Conservation (phyloP, 2,113 vertebrate species). For the Tragelaphus buxtoni region DNA sequence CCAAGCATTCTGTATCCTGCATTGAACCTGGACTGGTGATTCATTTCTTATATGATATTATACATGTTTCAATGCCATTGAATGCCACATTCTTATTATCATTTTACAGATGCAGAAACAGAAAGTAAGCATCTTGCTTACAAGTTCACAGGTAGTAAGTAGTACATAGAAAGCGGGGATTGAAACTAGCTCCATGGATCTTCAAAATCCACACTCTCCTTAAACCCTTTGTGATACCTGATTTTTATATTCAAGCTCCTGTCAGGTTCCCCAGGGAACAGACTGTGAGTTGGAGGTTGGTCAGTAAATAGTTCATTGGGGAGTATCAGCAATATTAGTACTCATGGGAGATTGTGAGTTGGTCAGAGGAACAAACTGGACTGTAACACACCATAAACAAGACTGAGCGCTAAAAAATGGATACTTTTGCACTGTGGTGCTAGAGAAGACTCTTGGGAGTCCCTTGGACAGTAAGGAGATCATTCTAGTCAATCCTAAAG, state of each 20-base stretch:
- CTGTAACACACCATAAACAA: background rate
- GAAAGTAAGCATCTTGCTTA: background rate
- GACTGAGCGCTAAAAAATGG: background rate
- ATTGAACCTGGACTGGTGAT: too few relatives aligned
- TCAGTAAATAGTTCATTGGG: background rate
- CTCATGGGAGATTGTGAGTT: background rate
- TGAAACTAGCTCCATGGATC: background rate
- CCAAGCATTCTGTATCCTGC: too few relatives aligned
- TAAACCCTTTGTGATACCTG: background rate
- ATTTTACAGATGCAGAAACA: background rate
- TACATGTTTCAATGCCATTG: too few relatives aligned
- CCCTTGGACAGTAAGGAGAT: background rate
- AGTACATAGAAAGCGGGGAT: background rate
- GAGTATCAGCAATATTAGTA: background rate
- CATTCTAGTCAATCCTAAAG: background rate
- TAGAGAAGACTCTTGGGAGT: background rate
- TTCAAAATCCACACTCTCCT: background rate
- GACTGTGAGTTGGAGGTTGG: background rate
- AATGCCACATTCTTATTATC: background rate
- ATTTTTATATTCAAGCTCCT: background rate
- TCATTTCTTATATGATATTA: too few relatives aligned
- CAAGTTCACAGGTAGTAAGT: background rate
- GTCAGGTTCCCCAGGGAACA: background rate
- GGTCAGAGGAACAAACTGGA: background rate
- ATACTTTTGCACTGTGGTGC: background rate